Percentiles rank a stretch among this genome's conserved stretches.
phyloP scores from a whole-genome alignment of 1,140 invertebrate species.

The Lanistes nyassanus region DNA sequence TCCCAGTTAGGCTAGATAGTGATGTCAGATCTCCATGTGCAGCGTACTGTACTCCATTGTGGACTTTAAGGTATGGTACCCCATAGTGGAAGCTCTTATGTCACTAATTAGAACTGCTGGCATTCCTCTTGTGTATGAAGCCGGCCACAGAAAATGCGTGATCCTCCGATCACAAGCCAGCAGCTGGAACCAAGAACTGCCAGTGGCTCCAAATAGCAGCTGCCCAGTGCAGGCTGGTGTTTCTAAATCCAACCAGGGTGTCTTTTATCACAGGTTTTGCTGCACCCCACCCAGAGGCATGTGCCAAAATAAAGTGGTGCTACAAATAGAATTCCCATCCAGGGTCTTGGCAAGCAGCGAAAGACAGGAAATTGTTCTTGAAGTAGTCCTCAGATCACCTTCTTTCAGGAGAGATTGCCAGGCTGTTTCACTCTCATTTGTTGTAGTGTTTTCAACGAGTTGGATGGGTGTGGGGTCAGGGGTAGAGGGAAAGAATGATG shows the following conservation, averaged over 20 bases:
- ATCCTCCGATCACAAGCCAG: no score
- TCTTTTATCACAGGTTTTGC: conserved; percentile 11
- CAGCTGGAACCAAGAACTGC: no score
- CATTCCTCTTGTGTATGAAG: no score
- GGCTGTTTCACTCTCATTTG: not conserved
- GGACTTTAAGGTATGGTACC: no score
- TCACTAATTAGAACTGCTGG: no score
- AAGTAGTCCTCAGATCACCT: conserved; percentile 1
- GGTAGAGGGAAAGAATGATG: not conserved
- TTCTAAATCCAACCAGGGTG: conserved; percentile 1
- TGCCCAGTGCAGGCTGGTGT: not conserved
- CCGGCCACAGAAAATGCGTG: no score
- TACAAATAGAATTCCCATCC: not conserved
- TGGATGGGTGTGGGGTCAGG: no score
- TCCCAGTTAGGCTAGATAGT: no score
- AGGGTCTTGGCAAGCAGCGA: conserved; percentile 1
- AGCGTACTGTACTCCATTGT: no score
- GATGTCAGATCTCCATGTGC: no score
- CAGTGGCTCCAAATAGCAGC: not conserved
- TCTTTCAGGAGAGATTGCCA: not conserved
- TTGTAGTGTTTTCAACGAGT: not conserved
- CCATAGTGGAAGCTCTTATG: no score
- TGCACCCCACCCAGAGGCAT: not conserved
- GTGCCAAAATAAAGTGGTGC: conserved; percentile 14
- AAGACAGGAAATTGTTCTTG: conserved; percentile 8